A percentile compares a stretch with the other conserved stretches of the same genome.
These are phyloP conservation scores for Andrena fulva DNA, from an alignment of 2,888 invertebrate genomes.

Conservation along the genomic window DNA sequence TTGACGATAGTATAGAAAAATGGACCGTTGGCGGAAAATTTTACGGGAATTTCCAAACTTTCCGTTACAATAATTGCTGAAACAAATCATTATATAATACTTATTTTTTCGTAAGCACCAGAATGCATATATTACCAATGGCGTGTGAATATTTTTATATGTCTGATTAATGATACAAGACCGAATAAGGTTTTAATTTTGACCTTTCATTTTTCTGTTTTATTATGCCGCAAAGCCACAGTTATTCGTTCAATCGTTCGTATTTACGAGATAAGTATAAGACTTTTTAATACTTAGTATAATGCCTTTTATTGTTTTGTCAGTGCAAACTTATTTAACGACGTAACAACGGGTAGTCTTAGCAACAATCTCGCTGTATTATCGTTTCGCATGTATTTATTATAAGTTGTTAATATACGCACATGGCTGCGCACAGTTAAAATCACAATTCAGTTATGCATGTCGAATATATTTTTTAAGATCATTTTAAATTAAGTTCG, in stretches of 20 bases:
- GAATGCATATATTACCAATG: not conserved
- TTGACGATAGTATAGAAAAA: slow-evolving; percentile 66
- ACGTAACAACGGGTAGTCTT: no score
- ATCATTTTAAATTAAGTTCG: not conserved
- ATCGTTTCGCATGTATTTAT: not conserved
- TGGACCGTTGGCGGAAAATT: slow-evolving; percentile 57
- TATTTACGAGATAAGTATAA: no score
- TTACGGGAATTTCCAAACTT: slow-evolving; percentile 37
- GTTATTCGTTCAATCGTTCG: not conserved
- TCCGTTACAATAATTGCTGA: not conserved
- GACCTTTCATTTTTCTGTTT: not conserved
- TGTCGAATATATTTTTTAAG: not conserved
- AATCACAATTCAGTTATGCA: not conserved
- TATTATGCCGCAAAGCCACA: not conserved
- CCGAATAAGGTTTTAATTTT: no score
- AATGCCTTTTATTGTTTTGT: no score
- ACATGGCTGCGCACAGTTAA: not conserved
- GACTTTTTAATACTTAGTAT: no score
- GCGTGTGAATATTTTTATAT: no score
- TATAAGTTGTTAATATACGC: not conserved
- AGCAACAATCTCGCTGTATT: no score
- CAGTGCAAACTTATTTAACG: no score
- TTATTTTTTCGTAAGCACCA: not conserved
- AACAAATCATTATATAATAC: slow-evolving; percentile 27
- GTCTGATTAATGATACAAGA: no score